Percentiles rank a stretch among this genome's conserved stretches.
These are phyloP conservation scores for Dermatemys mawii DNA, from an alignment of 2,113 vertebrate genomes.

Conservation along the genomic window DNA sequence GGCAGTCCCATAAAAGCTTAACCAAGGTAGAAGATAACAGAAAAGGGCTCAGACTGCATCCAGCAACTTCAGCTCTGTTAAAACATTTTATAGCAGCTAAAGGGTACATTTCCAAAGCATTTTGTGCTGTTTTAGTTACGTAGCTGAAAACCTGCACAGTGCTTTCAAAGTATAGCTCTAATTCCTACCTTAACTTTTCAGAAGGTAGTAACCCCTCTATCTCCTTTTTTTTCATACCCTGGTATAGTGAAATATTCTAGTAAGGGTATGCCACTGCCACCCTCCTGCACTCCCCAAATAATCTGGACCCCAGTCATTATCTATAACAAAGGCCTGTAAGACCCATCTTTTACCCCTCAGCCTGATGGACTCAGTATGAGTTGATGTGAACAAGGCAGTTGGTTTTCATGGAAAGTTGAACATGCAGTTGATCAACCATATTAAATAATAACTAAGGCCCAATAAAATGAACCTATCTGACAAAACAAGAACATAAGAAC, in stretches of 20 bases:
- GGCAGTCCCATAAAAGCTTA: neutral
- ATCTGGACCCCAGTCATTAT: neutral
- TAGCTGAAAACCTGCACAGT: neutral
- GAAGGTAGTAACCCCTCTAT: neutral
- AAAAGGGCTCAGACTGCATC: neutral
- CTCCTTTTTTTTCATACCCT: neutral
- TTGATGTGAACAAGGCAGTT: neutral
- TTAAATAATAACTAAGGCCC: slow-evolving; percentile 63
- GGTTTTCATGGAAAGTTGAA: neutral
- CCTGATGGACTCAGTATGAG: neutral
- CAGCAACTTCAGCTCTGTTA: neutral
- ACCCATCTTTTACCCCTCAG: neutral
- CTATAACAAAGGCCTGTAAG: neutral
- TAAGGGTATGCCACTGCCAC: neutral
- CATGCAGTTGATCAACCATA: slow-evolving; percentile 36
- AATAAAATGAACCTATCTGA: slow-evolving; percentile 57
- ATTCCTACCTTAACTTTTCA: neutral
- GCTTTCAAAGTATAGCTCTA: neutral
- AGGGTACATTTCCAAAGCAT: neutral
- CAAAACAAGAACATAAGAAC: too few species aligned
- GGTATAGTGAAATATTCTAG: neutral
- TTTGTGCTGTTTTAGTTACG: neutral
- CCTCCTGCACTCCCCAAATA: neutral
- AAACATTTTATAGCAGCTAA: neutral
- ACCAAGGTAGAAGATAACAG: neutral